A percentile compares a stretch with the other conserved stretches of the same genome.
phyloP scores from a whole-genome alignment of 2,113 vertebrate species.

The Calonectris borealis region DNA sequence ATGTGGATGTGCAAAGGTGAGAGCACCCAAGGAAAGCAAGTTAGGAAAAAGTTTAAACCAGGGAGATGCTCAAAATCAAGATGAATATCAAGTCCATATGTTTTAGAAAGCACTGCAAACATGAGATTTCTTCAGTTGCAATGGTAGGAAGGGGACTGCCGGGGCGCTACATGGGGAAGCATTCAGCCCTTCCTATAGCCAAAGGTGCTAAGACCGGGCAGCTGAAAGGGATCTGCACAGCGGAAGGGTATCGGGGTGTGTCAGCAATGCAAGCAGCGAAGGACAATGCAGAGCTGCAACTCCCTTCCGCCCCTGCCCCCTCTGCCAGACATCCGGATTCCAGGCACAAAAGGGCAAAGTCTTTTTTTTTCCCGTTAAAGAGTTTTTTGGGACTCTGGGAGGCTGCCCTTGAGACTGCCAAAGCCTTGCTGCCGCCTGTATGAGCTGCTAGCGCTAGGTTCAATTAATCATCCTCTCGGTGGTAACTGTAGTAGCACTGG shows the following conservation, averaged over 20 bases:
- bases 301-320: conserved; percentile 55
- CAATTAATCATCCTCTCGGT: not conserved
- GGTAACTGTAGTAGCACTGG: not conserved
- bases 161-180: not conserved
- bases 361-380: not conserved
- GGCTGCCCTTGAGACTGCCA: conserved; percentile 32
- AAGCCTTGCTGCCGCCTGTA: not conserved
- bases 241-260: not conserved
- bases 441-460: not conserved
- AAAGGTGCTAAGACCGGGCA: not conserved
- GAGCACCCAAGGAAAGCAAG: not conserved
- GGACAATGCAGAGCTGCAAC: conserved; percentile 25
- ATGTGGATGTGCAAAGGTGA: conserved; percentile 7
- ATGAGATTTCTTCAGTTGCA: not conserved
- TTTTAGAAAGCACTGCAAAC: not conserved
- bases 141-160: not conserved
- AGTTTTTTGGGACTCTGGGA: conserved; percentile 20
- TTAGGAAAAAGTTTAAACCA: not conserved
- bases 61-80: not conserved
- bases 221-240: not conserved
- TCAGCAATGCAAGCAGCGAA: not conserved
- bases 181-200: not conserved
- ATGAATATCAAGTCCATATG: not conserved
- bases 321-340: conserved; percentile 67
- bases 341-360: conserved; percentile 54